These are phyloP conservation scores for Rotaria socialis DNA, from an alignment of 2,888 invertebrate species.

Conservation along the genomic window DNA sequence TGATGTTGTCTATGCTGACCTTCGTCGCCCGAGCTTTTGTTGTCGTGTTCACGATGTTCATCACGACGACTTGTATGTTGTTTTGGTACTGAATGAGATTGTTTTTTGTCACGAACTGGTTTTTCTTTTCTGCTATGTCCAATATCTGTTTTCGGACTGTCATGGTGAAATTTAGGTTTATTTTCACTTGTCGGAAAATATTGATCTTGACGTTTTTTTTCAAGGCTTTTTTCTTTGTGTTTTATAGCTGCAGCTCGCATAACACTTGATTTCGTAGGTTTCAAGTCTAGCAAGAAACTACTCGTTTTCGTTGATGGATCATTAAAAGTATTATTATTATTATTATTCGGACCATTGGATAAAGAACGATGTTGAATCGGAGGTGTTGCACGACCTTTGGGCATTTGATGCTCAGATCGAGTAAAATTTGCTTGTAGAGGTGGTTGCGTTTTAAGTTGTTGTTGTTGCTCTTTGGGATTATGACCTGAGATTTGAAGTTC, in stretches of 20 bases:
- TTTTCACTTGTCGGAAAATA: not conserved
- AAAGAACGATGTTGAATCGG: not conserved
- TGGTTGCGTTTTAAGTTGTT: not conserved
- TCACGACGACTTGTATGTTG: not conserved
- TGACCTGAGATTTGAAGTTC: not conserved
- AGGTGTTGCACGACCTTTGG: not conserved
- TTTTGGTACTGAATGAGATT: not conserved
- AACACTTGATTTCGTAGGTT: not conserved
- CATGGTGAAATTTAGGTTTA: not conserved
- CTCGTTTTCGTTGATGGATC: not conserved
- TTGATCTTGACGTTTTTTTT: not conserved
- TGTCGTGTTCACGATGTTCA: not conserved
- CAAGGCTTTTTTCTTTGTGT: not conserved
- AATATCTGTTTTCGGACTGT: not conserved
- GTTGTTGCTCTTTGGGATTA: not conserved
- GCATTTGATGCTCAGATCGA: slow-evolving; percentile 19
- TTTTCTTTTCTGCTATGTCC: too few relatives aligned
- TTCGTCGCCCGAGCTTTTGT: not conserved
- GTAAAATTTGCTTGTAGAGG: not conserved
- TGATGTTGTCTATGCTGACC: not conserved
- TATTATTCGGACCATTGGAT: not conserved
- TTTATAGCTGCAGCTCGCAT: not conserved
- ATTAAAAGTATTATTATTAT: too few relatives aligned
- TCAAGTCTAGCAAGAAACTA: not conserved
- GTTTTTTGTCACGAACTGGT: not conserved